Conservation (phyloP, 2,797 vertebrate genomes). For the Carapus acus region DNA sequence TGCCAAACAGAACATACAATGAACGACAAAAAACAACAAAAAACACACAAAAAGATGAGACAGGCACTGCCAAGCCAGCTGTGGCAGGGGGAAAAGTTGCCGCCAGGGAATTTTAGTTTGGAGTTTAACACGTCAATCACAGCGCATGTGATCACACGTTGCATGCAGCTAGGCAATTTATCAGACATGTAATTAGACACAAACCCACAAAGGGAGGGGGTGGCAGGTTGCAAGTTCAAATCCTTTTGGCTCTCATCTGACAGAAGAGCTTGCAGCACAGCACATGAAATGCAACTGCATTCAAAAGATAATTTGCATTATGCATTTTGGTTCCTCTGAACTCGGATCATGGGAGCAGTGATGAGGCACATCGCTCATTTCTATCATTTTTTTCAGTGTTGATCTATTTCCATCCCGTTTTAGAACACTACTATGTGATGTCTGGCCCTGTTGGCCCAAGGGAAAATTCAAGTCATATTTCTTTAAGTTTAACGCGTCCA, state of each 20-base stretch:
- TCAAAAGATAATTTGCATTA: slow-evolving; percentile 12
- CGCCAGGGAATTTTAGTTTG: neutral
- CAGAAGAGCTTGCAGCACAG: slow-evolving; percentile 21
- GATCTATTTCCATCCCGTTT: no score
- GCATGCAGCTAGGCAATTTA: neutral
- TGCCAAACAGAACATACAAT: neutral
- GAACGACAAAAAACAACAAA: neutral
- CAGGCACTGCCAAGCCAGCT: neutral
- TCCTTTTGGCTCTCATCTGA: slow-evolving; percentile 10
- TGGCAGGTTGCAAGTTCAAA: slow-evolving; percentile 19
- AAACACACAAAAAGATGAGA: neutral
- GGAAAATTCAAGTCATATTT: no score
- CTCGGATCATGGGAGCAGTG: no score
- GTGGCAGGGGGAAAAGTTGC: neutral
- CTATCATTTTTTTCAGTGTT: no score
- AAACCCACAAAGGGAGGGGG: neutral
- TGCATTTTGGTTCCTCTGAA: no score
- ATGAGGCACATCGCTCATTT: no score
- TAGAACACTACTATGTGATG: no score
- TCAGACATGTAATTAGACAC: neutral
- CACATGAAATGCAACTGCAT: slow-evolving; percentile 39
- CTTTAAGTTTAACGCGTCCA: no score
- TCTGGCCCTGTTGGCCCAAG: no score
- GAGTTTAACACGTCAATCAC: neutral
- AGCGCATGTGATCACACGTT: neutral